These are phyloP conservation scores for Spea hammondii DNA, from an alignment of 2,797 vertebrate genomes.

Conservation along the genomic window DNA sequence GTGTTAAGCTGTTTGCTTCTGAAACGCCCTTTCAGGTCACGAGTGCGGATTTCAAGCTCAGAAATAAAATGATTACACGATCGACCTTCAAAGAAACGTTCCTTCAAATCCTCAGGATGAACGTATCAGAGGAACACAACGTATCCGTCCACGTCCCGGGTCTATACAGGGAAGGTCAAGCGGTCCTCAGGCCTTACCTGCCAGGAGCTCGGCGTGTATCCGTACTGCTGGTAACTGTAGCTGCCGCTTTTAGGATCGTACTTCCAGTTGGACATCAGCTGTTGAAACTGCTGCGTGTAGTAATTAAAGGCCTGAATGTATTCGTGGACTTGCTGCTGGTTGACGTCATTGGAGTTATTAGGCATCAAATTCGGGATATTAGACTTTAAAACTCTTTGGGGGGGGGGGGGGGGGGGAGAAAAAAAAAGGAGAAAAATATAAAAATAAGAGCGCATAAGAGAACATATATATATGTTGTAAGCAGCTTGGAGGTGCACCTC, in stretches of 20 bases:
- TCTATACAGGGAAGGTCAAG: neutral
- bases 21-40: too few relatives aligned
- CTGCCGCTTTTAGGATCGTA: slow-evolving; percentile 82
- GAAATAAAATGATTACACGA: too few relatives aligned
- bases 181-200: slow-evolving; percentile 80
- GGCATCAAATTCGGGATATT: too few relatives aligned
- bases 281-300: slow-evolving; percentile 34
- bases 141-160: neutral
- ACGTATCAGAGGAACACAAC: neutral
- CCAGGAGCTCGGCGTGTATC: slow-evolving; percentile 79
- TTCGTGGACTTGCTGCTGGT: neutral
- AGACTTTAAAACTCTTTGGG: neutral
- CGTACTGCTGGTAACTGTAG: slow-evolving; percentile 83
- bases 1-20: too few relatives aligned
- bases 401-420: neutral
- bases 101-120: too few relatives aligned
- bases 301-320: slow-evolving; percentile 22
- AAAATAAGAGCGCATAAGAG: too few relatives aligned
- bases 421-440: neutral
- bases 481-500: too few relatives aligned
- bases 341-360: neutral
- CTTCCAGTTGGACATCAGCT: slow-evolving; percentile 65
- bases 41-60: too few relatives aligned
- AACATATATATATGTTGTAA: too few relatives aligned
- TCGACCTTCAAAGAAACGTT: too few relatives aligned